Base-by-base conservation (phyloP, 2,113 vertebrate species). In the Nerophis lumbriciformis region DNA sequence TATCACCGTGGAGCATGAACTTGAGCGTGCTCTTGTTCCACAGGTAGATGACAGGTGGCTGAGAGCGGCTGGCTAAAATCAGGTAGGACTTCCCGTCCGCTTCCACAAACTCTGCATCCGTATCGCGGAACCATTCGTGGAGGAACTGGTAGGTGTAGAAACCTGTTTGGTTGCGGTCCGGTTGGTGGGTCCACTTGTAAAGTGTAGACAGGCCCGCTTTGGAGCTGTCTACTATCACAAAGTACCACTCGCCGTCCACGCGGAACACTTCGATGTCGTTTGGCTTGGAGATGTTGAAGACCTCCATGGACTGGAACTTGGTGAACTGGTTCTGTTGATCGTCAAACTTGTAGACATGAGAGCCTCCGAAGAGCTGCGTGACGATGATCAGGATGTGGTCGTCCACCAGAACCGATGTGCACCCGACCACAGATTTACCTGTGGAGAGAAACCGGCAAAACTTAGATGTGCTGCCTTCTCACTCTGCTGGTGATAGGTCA, bases 401-500 rank as follows among this genome's bases (percentile, higher is more conserved):
- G 4, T 94, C 92, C 9, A 99, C 94, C 78, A 96, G 80, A 70
- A 97, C 90, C 2, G 95, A 94, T 87, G 93, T 95, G 65, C 97
- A 99, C 81, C 95, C 95, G 77, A 97, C 94, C 65, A 98, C 94
- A 63, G 97, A 99, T 70, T 95, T 94, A 58, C 97, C 97, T 99
- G 88, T 64, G 53, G 71, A 8, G 44, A 78, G 65, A 66, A 68
- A 42, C 2, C 9, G 5, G 42, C 42, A 45, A 11, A 45, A 45
- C 10, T 9, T 42, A 9, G 6, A 42, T 42, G 8, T 9, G 10
- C 39, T 6, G 10, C 39, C 39, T 42, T 42, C 8, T 5, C 38
- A 6, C 38, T 39, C 38, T 8, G 8, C 38, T 6, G 6, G 6
- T 42, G 39, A 42, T 3, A 42, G 39, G 7, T 42, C 10, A 0